Evolutionary conservation across 1,140 invertebrate genomes (phyloP).

Genomic region (Wiebesia pumilae): DNA sequence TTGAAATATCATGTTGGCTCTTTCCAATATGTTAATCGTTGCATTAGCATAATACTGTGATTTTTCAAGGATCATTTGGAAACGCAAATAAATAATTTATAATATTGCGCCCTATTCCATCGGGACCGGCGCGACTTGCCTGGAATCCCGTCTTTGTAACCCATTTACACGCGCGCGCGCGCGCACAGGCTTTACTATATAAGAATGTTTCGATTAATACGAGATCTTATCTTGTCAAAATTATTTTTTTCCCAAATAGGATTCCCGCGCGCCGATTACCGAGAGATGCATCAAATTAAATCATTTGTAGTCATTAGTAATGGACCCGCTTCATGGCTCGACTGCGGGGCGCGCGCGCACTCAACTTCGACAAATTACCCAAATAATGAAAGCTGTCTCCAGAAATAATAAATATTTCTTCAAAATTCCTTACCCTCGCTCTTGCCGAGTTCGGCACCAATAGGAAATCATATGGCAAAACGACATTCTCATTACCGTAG

Average conservation of each 20-base stretch:
- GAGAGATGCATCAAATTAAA: constrained; percentile 44
- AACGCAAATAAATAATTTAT: constrained; percentile 77
- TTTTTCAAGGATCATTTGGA: constrained; percentile 75
- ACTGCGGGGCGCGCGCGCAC: too few relatives aligned
- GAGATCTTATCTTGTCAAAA: constrained; percentile 54
- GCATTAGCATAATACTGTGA: constrained; percentile 75
- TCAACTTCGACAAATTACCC: constrained; percentile 36
- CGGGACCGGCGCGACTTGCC: constrained; percentile 18
- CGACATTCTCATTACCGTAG: neutral
- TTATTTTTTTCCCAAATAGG: constrained; percentile 40
- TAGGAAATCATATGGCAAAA: neutral
- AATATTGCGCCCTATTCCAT: constrained; percentile 64
- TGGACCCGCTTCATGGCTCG: neutral
- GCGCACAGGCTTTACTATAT: neutral
- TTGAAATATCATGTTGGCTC: constrained; percentile 72
- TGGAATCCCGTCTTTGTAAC: constrained; percentile 40
- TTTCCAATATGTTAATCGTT: constrained; percentile 74
- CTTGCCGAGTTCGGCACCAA: neutral
- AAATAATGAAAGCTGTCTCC: constrained; percentile 30
- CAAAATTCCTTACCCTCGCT: neutral
- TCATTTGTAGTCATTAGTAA: constrained; percentile 48
- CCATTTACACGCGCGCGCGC: constrained; percentile 28
- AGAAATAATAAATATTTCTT: constrained; percentile 33
- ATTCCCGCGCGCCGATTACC: neutral
- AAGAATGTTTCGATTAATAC: constrained; percentile 44